A percentile compares a stretch with the other conserved stretches of the same genome.
These are phyloP conservation scores for Tetramorium simillimum DNA, from an alignment of 1,140 invertebrate genomes.

Conservation along the genomic window DNA sequence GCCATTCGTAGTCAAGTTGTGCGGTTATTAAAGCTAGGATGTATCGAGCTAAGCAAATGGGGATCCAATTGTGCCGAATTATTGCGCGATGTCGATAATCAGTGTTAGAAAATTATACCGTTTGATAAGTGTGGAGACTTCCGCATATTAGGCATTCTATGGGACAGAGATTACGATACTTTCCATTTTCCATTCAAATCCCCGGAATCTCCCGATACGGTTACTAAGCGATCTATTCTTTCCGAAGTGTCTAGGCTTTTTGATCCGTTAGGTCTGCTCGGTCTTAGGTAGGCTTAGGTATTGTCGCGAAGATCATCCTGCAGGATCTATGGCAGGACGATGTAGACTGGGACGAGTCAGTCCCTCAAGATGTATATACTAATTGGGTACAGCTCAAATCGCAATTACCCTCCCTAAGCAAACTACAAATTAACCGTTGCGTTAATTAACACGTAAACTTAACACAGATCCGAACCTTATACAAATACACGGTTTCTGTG, in stretches of 20 bases:
- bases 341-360: not conserved
- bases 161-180: not conserved
- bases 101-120: not conserved
- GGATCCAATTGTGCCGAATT: not conserved
- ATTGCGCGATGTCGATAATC: not conserved
- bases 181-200: not conserved
- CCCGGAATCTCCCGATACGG: too few relatives aligned
- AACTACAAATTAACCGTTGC: not conserved
- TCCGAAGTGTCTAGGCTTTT: not conserved
- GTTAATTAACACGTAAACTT: too few relatives aligned
- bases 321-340: not conserved
- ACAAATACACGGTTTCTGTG: slow-evolving; percentile 66
- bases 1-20: too few relatives aligned
- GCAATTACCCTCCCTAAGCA: not conserved
- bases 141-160: not conserved
- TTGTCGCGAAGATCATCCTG: not conserved
- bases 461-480: not conserved
- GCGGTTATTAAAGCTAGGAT: too few relatives aligned
- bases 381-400: not conserved
- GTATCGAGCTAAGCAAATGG: too few relatives aligned
- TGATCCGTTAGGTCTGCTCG: not conserved
- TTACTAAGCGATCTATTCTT: not conserved
- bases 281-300: too few relatives aligned
- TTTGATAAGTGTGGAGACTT: not conserved
- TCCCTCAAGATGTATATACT: not conserved